Base-by-base conservation (phyloP, 2,888 invertebrate genomes). In the Hyposoter dolosus region DNA sequence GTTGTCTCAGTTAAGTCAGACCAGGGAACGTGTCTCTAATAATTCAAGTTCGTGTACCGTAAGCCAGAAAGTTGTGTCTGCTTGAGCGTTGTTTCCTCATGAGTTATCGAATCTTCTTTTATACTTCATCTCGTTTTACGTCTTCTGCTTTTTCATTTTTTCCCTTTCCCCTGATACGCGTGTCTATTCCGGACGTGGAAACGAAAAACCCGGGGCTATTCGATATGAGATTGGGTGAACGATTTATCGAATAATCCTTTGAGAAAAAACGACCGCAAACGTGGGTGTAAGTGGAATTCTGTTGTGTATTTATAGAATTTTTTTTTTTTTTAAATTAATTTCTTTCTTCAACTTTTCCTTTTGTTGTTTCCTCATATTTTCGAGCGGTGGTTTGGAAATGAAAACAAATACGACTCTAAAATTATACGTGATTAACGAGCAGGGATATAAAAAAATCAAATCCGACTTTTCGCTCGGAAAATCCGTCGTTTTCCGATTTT, bases 1-100 rank as follows among this genome's bases (percentile, higher is more conserved):
- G 15, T 74, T 56, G 9, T 28, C 65, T 74, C 53, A 28, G 65
- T 35, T 17, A 71, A 35, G 32, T 10, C 66, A 3, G 56, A 32
- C 71, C 35, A 79, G 65, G 65, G 77, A 86, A 81, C 83, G 80
- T 83, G 83, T 83, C 77, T 80, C 82, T 63, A 78, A 86, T 86
- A 86, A 86, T 80, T 86, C 85, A 86, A 86, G 80, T 81, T 77
- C 72, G 60, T 81, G 66, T 56, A 65, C 40, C 71, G 72, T 74
- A 81, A 81, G 83, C 83, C 81, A 78, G 83, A 86, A 86, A 66
- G 69, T 83, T 83, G 83, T 77, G 76, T 83, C 83, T 71, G 68
- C 83, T 80, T 72, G 76, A 19, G 35, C 68, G 80, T 86, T 83
- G 77, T 83, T 80, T 68, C 76, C 66, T 72, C 72, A 9, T 81